Percentiles rank a stretch among this genome's conserved stretches.
Conservation (phyloP, 2,797 vertebrate genomes). For the Neosalanx taihuensis region DNA sequence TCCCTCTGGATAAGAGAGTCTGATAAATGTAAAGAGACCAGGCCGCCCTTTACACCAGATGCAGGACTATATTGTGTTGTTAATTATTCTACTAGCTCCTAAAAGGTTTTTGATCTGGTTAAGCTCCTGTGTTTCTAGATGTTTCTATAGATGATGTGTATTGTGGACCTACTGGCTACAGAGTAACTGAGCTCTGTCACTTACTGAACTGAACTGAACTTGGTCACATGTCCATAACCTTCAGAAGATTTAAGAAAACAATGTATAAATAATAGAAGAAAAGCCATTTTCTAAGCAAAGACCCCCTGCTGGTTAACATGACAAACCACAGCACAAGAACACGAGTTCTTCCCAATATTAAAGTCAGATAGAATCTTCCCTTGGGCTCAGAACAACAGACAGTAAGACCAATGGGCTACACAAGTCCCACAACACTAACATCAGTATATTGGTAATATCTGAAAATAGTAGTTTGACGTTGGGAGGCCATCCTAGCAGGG, state of each 20-base stretch:
- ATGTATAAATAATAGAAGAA: conserved; percentile 4
- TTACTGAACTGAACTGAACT: too few species aligned
- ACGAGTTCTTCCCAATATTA: conserved; percentile 23
- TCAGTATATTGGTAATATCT: conserved; percentile 29
- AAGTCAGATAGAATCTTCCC: conserved; percentile 31
- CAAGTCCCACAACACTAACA: conserved; percentile 23
- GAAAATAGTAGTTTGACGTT: conserved; percentile 14
- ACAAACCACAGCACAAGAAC: conserved; percentile 25
- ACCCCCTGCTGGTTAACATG: conserved; percentile 16
- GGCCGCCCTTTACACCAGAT: too few species aligned
- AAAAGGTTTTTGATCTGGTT: too few species aligned
- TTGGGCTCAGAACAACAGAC: neutral
- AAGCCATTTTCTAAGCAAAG: conserved; percentile 12
- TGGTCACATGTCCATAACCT: neutral
- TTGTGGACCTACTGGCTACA: too few species aligned
- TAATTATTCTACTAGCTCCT: too few species aligned
- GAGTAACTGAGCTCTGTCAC: too few species aligned
- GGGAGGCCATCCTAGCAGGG: neutral
- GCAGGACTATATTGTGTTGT: too few species aligned
- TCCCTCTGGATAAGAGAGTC: too few species aligned
- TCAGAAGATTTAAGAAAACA: neutral
- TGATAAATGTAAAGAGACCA: too few species aligned
- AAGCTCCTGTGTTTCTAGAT: too few species aligned
- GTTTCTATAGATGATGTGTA: too few species aligned
- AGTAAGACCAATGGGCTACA: conserved; percentile 8